Conservation (phyloP, 2,888 invertebrate genomes). For the Neoascia interrupta region DNA sequence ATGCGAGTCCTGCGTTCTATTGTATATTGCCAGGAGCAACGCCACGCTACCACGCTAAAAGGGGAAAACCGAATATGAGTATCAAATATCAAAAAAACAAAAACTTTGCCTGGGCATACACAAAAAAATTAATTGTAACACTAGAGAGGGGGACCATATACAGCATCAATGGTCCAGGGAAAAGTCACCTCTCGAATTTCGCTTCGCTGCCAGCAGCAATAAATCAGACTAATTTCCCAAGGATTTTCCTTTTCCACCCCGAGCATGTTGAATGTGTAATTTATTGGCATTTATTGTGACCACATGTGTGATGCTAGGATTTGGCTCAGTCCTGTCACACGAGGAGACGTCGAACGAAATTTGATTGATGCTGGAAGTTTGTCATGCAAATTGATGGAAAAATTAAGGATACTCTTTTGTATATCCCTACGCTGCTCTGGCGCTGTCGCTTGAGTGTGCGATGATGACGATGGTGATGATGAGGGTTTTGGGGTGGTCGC, state of each 20-base stretch:
- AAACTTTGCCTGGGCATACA: slow-evolving; percentile 28
- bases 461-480: slow-evolving; percentile 42
- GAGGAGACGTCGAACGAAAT: slow-evolving; percentile 45
- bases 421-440: not conserved
- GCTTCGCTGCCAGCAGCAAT: slow-evolving; percentile 56
- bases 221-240: slow-evolving; percentile 69
- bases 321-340: slow-evolving; percentile 39
- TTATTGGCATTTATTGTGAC: slow-evolving; percentile 69
- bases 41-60: slow-evolving; percentile 17
- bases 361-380: slow-evolving; percentile 68
- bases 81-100: slow-evolving; percentile 51
- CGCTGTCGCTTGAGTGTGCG: slow-evolving; percentile 4
- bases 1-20: slow-evolving; percentile 27
- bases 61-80: slow-evolving; percentile 36
- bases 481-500: slow-evolving; percentile 29
- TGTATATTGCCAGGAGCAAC: slow-evolving; percentile 19
- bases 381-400: slow-evolving; percentile 68
- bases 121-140: slow-evolving; percentile 47
- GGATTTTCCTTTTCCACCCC: slow-evolving; percentile 42
- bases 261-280: slow-evolving; percentile 67
- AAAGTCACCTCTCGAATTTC: slow-evolving; percentile 32
- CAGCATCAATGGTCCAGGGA: slow-evolving; percentile 26
- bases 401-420: slow-evolving; percentile 62
- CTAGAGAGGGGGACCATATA: slow-evolving; percentile 27
- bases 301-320: slow-evolving; percentile 58